Base-by-base conservation (phyloP, 2,113 vertebrate species). In the Notothenia coriiceps region DNA sequence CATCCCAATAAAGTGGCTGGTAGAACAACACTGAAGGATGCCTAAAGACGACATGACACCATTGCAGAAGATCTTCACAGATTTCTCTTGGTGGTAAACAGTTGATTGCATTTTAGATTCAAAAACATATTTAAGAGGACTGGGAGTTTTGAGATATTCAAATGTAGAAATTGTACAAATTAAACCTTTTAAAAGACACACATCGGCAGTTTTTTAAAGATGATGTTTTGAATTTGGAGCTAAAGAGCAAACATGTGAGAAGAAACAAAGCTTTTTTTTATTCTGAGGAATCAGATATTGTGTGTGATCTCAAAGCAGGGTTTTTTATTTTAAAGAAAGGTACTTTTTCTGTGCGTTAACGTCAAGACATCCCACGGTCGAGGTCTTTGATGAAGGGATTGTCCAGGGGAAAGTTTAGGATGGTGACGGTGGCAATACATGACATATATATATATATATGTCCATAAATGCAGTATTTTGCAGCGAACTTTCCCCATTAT, bases 401-500 rank as follows among this genome's bases (percentile, higher is more conserved):
- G 83, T 84, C 83, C 79, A 66, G 64, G 70, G 79, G 76, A 50
- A 85, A 83, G 67, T 83, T 46, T 29, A 56, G 83, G 74, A 89
- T 82, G 62, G 15, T 65, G n/a, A 11, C 33, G 46, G 55, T 88
- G 80, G 77, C 86, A 68, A 68, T 78, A 79, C 86, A 87, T 75
- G 49, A 80, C 79, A 70, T 25, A 25, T 25, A 25, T 25, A 25
- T 25, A 25, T 25, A 25, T 25, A 25, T 22, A 22, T 22, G 22
- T 22, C 1, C 22, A 1, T 22, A 22, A 25, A 25, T 25, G 25
- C 25, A 25, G 25, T 25, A 25, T 25, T 25, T 2, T 25, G 25
- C 25, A 25, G 25, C 25, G 25, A 2, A 25, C 25, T 33, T n/a
- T 55, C 46, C 74, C 13, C 9, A 46, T 35, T 51, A 35, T 35